Percentiles rank a stretch among this genome's conserved stretches.
Conservation (phyloP, 2,113 vertebrate genomes). For the Perca flavescens region DNA sequence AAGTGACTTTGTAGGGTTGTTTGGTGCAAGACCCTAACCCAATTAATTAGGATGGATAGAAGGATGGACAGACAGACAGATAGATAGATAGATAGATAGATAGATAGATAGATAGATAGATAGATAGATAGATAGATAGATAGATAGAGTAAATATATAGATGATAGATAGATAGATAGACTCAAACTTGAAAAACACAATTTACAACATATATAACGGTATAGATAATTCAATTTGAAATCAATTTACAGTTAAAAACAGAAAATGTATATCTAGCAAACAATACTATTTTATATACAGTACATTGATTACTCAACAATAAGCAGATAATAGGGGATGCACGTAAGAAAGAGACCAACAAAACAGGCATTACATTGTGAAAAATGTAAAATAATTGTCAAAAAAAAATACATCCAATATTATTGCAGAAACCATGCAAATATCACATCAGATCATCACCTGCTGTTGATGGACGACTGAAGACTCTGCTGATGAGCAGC, state of each 20-base stretch:
- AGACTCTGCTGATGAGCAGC: slow-evolving; percentile 34
- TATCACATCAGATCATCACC: slow-evolving; percentile 20
- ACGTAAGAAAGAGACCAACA: not conserved
- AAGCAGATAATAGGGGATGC: not conserved
- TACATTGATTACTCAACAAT: not conserved
- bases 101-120: no score
- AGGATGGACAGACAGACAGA: no score
- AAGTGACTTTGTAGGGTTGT: no score
- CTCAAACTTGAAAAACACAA: no score
- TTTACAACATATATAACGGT: no score
- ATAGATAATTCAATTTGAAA: not conserved
- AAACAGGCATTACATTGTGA: not conserved
- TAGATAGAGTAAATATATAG: no score
- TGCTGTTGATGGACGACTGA: slow-evolving; percentile 30
- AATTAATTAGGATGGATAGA: no score
- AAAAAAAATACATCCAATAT: not conserved
- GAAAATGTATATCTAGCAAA: not conserved
- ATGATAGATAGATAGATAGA: no score
- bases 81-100: no score
- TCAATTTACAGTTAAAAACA: not conserved
- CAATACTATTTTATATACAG: not conserved
- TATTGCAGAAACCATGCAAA: not conserved
- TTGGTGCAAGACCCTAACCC: no score
- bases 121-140: no score
- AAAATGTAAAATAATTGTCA: not conserved